Evolutionary conservation across 2,888 invertebrate species (phyloP).

Genomic region (Acanthococcus lagerstroemiae): DNA sequence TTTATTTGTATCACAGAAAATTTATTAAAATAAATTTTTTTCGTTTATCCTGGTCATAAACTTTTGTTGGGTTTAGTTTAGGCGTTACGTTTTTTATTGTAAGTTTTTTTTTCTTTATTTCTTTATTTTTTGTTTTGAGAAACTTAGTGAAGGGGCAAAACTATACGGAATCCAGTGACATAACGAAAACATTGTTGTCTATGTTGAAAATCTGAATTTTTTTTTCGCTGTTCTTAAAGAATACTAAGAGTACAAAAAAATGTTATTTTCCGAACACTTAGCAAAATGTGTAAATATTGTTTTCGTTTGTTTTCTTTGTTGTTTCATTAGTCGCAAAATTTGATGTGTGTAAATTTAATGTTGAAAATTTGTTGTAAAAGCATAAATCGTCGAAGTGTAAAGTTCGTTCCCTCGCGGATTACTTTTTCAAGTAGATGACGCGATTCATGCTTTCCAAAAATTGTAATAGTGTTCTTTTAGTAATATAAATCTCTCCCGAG

Average conservation of each 20-base stretch:
- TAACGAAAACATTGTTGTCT: slow-evolving; percentile 26
- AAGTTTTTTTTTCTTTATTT: too few relatives aligned
- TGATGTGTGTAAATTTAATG: neutral
- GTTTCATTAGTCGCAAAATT: neutral
- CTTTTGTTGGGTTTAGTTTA: slow-evolving; percentile 6
- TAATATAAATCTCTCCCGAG: slow-evolving; percentile 10
- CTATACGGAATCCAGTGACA: slow-evolving; percentile 2
- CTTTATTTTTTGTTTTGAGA: neutral
- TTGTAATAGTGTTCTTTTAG: slow-evolving; percentile 15
- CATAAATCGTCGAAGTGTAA: too few relatives aligned
- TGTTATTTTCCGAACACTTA: neutral
- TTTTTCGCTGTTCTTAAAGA: neutral
- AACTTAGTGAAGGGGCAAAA: neutral
- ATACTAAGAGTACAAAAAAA: neutral
- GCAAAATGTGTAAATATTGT: neutral
- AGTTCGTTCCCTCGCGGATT: too few relatives aligned
- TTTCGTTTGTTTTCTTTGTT: neutral
- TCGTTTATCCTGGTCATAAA: slow-evolving; percentile 16
- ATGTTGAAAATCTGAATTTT: neutral
- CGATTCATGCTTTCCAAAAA: too few relatives aligned
- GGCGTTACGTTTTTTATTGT: too few relatives aligned
- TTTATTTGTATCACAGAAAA: neutral
- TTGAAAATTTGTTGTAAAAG: too few relatives aligned
- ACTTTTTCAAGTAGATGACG: too few relatives aligned
- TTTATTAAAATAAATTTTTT: slow-evolving; percentile 1